Percentiles rank a stretch among this genome's conserved stretches.
Evolutionary conservation across 2,888 invertebrate genomes (phyloP).

Genomic region (Drosophila leonis): DNA sequence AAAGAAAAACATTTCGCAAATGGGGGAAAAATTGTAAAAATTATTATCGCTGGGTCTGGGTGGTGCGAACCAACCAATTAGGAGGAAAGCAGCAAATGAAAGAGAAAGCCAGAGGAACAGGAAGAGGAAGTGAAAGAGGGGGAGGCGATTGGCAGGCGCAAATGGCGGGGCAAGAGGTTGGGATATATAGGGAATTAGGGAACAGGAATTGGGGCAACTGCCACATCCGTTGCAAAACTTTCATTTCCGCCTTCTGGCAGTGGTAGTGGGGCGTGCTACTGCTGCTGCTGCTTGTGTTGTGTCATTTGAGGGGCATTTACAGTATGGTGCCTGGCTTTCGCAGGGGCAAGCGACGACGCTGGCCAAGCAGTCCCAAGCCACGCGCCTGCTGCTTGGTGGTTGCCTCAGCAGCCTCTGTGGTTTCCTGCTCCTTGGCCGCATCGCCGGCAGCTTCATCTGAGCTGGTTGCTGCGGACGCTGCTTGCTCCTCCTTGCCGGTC

Average conservation of each 20-base stretch:
- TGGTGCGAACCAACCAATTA: constrained; percentile 36
- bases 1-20: constrained; percentile 31
- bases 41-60: constrained; percentile 43
- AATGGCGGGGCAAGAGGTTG: constrained; percentile 41
- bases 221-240: constrained; percentile 36
- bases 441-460: constrained; percentile 67
- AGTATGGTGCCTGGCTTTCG: constrained; percentile 87
- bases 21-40: constrained; percentile 34
- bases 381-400: constrained; percentile 87
- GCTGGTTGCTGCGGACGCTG: constrained; percentile 38
- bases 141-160: constrained; percentile 22
- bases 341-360: constrained; percentile 89
- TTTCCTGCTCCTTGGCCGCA: constrained; percentile 24
- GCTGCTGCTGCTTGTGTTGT: constrained; percentile 13
- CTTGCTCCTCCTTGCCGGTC: constrained; percentile 53
- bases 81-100: constrained; percentile 33
- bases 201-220: constrained; percentile 23
- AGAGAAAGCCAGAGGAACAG: not conserved
- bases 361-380: constrained; percentile 90
- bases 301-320: constrained; percentile 39
- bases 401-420: constrained; percentile 15
- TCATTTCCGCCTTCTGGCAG: constrained; percentile 29
- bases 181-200: constrained; percentile 5
- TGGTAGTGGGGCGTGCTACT: constrained; percentile 12
- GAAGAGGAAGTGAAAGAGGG: not conserved